Percentiles rank a stretch among this genome's conserved stretches.
phyloP scores from a whole-genome alignment of 1,140 invertebrate genomes.

The Papilio polytes region DNA sequence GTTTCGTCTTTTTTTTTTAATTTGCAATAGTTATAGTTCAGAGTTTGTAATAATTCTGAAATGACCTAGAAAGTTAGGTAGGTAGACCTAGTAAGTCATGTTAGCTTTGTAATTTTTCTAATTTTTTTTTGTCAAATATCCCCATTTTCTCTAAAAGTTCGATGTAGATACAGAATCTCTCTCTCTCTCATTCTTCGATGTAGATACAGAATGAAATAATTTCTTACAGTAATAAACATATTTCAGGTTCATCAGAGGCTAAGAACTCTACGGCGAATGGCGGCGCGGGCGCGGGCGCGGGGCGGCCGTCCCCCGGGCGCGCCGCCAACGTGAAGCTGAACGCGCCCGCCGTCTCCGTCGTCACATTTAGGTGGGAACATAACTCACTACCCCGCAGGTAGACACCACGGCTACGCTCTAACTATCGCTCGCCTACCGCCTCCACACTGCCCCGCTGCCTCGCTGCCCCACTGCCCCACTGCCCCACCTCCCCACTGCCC shows the following conservation, averaged over 20 bases:
- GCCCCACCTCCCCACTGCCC: constrained; percentile 40
- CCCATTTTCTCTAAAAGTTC: too few relatives aligned
- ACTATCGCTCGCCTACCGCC: constrained; percentile 46
- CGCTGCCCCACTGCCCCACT: constrained; percentile 36
- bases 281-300: constrained; percentile 48
- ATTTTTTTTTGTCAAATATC: too few relatives aligned
- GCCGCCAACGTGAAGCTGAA: constrained; percentile 85
- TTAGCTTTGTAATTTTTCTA: too few relatives aligned
- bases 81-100: too few relatives aligned
- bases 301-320: constrained; percentile 67
- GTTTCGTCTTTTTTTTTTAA: too few relatives aligned
- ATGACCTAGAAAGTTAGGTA: too few relatives aligned
- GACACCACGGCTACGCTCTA: constrained; percentile 79
- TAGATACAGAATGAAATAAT: too few relatives aligned
- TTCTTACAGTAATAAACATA: too few relatives aligned
- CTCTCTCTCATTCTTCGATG: too few relatives aligned
- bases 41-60: too few relatives aligned
- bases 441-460: constrained; percentile 41
- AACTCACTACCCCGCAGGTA: constrained; percentile 86
- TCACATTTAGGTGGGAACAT: constrained; percentile 93
- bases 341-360: constrained; percentile 91
- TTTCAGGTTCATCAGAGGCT: constrained; percentile 56
- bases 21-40: too few relatives aligned
- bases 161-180: too few relatives aligned
- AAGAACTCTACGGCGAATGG: constrained; percentile 58